phyloP scores from a whole-genome alignment of 2,113 vertebrate genomes.

The Bettongia penicillata region DNA sequence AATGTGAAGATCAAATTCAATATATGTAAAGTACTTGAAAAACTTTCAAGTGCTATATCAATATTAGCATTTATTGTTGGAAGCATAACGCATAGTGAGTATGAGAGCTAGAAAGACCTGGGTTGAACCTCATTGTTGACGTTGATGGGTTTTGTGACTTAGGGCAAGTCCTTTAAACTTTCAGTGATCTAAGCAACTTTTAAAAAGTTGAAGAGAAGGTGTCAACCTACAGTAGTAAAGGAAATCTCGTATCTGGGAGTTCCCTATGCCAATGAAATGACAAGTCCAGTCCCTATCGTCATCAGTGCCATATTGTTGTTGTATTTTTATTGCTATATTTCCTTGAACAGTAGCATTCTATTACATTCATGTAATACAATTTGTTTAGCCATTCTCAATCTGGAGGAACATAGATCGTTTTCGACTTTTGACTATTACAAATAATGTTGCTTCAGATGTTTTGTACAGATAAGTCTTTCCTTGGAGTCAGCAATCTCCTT shows the following conservation, averaged over 20 bases:
- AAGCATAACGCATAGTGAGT: neutral
- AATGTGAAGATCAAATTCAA: neutral
- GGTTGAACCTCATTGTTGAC: neutral
- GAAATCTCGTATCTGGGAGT: neutral
- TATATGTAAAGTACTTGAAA: neutral
- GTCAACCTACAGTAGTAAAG: neutral
- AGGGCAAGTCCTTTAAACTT: neutral
- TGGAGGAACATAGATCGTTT: neutral
- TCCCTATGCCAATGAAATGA: neutral
- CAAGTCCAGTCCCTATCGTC: neutral
- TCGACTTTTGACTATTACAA: neutral
- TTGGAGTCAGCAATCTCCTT: neutral
- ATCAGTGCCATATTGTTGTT: neutral
- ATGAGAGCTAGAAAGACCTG: neutral
- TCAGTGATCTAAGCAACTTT: neutral
- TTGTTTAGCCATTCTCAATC: neutral
- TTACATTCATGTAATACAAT: neutral
- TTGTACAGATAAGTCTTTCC: neutral
- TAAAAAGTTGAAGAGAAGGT: neutral
- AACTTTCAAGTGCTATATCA: neutral
- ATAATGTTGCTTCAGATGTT: neutral
- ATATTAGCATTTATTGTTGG: neutral
- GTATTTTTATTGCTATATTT: neutral
- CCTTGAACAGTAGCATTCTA: neutral
- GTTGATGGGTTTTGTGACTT: neutral